A percentile compares a stretch with the other conserved stretches of the same genome.
phyloP scores from a whole-genome alignment of 2,888 invertebrate species.

The Imbricaverruca yamaguchii region DNA sequence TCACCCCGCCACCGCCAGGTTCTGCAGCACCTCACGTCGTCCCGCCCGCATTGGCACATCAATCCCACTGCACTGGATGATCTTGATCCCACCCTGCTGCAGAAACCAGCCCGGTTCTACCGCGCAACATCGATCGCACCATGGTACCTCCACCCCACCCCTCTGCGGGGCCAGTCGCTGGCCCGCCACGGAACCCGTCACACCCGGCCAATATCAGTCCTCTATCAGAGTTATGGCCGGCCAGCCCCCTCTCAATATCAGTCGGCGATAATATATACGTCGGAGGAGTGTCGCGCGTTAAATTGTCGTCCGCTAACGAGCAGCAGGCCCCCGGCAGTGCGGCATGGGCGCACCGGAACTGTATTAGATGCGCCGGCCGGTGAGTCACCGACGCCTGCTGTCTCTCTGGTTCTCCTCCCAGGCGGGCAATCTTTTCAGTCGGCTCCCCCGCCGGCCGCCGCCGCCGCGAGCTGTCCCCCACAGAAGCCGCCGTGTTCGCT shows the following conservation, averaged over 20 bases:
- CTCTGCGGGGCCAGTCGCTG: too few relatives aligned
- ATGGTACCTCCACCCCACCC: too few relatives aligned
- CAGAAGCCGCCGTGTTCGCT: neutral
- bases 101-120: too few relatives aligned
- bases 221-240: conserved; percentile 11
- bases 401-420: neutral
- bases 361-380: too few relatives aligned
- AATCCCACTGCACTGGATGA: too few relatives aligned
- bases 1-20: too few relatives aligned
- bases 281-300: conserved; percentile 13
- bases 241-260: conserved; percentile 19
- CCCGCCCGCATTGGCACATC: too few relatives aligned
- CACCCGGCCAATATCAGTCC: neutral
- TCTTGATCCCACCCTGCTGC: too few relatives aligned
- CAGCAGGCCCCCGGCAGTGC: conserved; percentile 1
- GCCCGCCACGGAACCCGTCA: neutral
- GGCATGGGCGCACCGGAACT: too few relatives aligned
- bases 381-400: too few relatives aligned
- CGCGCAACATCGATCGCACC: too few relatives aligned
- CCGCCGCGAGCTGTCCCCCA: neutral
- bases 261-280: neutral
- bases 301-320: conserved; percentile 14
- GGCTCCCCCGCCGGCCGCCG: neutral
- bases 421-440: neutral
- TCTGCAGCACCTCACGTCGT: too few relatives aligned